These are phyloP conservation scores for Hyperoplus immaculatus DNA, from an alignment of 2,797 vertebrate species.

Conservation along the genomic window DNA sequence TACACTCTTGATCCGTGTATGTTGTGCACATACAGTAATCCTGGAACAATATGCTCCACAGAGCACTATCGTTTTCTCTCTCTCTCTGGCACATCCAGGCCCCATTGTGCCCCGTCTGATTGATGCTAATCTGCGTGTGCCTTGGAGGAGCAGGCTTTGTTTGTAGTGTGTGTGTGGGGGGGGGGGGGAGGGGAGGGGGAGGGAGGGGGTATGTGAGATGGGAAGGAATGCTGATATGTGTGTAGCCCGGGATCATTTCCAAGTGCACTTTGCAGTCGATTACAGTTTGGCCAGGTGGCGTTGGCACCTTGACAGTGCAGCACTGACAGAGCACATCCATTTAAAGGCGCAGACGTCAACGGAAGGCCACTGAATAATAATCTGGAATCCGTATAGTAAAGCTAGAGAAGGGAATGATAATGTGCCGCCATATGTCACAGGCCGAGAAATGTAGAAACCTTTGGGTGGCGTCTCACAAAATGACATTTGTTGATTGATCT, in stretches of 20 bases:
- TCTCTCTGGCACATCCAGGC: constrained; percentile 58
- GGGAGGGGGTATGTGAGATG: constrained; percentile 65
- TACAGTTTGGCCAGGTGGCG: constrained; percentile 82
- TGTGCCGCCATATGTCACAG: constrained; percentile 59
- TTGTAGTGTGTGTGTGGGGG: constrained; percentile 55
- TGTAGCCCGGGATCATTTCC: constrained; percentile 71
- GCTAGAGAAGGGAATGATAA: constrained; percentile 52
- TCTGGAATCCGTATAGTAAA: constrained; percentile 44
- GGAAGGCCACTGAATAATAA: constrained; percentile 60
- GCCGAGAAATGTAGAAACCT: constrained; percentile 46
- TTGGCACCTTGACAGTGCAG: constrained; percentile 75
- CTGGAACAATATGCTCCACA: constrained; percentile 63
- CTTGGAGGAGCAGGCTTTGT: constrained; percentile 63
- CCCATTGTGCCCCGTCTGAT: constrained; percentile 59
- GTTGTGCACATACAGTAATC: constrained; percentile 67
- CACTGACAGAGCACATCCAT: constrained; percentile 70
- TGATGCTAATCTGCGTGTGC: constrained; percentile 75
- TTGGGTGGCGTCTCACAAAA: constrained; percentile 19
- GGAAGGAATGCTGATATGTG: constrained; percentile 69
- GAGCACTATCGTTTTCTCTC: constrained; percentile 43
- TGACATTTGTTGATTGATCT: constrained; percentile 43
- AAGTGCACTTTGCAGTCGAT: constrained; percentile 82
- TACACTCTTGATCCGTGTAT: constrained; percentile 47
- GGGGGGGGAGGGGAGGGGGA: constrained; percentile 68
- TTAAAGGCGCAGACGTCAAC: constrained; percentile 74